Evolutionary conservation across 2,888 invertebrate species (phyloP).

Genomic region (Lasioglossum leucozonium): DNA sequence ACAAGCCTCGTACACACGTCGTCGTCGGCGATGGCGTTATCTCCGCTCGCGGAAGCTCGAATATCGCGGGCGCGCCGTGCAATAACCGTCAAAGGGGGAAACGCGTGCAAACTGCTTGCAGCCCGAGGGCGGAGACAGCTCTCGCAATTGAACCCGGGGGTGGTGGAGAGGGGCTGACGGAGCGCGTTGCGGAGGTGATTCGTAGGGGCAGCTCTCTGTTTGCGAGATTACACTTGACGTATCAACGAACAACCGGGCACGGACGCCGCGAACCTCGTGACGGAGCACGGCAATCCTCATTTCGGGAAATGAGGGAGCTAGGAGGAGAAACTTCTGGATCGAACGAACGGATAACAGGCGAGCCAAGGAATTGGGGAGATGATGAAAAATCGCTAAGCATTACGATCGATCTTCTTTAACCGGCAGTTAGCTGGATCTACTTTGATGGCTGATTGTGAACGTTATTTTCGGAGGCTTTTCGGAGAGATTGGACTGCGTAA

Average conservation of each 20-base stretch:
- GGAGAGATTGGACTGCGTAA: not conserved
- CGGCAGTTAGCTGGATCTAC: not conserved
- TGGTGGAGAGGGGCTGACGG: not conserved
- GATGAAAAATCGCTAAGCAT: conserved; percentile 7
- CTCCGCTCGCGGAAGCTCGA: not conserved
- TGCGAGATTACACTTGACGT: conserved; percentile 37
- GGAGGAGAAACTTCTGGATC: conserved; percentile 11
- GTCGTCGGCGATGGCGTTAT: not conserved
- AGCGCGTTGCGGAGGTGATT: not conserved
- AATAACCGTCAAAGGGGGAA: conserved; percentile 29
- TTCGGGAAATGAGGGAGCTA: not conserved
- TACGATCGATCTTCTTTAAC: not conserved
- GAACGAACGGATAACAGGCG: not conserved
- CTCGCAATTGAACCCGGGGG: conserved; percentile 20
- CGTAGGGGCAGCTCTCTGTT: conserved; percentile 16
- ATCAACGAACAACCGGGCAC: conserved; percentile 22
- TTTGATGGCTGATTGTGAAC: not conserved
- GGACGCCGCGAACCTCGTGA: conserved; percentile 28
- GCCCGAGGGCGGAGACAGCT: not conserved
- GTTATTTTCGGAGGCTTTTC: not conserved
- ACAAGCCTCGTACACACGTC: not conserved
- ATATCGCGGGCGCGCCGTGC: conserved; percentile 4
- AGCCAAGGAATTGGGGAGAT: not conserved
- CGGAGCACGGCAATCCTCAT: conserved; percentile 34
- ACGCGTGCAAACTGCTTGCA: conserved; percentile 25